Evolutionary conservation across 2,888 invertebrate genomes (phyloP).

Genomic region (Cylloceria caligata): DNA sequence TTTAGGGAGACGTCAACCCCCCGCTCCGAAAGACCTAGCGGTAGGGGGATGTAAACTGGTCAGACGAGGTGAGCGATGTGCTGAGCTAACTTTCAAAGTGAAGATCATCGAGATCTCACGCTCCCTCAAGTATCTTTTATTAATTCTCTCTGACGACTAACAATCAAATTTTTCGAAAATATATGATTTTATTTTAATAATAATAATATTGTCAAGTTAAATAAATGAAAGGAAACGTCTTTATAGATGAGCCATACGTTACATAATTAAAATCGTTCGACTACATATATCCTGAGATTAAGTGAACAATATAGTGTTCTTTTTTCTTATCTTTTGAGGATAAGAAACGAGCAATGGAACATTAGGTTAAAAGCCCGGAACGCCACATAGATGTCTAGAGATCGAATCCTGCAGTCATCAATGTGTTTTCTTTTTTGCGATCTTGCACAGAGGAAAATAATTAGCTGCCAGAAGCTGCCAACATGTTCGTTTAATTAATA

Average conservation of each 20-base stretch:
- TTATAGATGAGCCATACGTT: not conserved
- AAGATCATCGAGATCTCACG: conserved; percentile 48
- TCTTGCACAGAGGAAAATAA: no score
- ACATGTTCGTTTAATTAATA: no score
- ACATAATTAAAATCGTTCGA: not conserved
- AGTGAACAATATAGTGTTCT: no score
- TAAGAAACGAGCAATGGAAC: no score
- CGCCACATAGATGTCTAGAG: no score
- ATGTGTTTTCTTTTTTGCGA: no score
- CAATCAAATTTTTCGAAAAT: not conserved
- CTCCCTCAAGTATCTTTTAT: conserved; percentile 50
- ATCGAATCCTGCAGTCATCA: no score
- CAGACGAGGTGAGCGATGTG: conserved; percentile 49
- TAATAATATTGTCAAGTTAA: not conserved
- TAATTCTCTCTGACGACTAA: not conserved
- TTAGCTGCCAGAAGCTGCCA: no score
- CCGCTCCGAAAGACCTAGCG: conserved; percentile 4
- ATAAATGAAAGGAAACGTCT: not conserved
- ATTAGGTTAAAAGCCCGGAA: no score
- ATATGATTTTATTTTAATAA: not conserved
- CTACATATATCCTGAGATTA: no score
- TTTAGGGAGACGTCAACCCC: conserved; percentile 49
- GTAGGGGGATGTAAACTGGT: conserved; percentile 66
- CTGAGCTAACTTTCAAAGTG: not conserved
- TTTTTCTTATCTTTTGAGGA: no score